Evolutionary conservation across 2,797 vertebrate genomes (phyloP).

Genomic region (Crenichthys baileyi): DNA sequence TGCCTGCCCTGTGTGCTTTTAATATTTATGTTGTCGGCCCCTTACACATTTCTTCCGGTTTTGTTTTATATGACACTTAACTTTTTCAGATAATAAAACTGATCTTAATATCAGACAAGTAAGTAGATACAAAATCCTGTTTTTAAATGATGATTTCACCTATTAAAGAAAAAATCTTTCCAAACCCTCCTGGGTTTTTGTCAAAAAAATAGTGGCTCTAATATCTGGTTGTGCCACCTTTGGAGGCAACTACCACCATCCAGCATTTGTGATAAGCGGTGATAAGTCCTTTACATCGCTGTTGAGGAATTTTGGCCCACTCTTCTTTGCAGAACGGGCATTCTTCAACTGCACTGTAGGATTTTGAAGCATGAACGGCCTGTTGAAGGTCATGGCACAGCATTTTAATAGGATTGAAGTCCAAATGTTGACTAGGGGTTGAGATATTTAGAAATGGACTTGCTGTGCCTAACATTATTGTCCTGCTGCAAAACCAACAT

Average conservation of each 20-base stretch:
- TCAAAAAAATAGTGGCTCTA: background rate
- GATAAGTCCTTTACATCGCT: background rate
- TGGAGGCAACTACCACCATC: too few relatives aligned
- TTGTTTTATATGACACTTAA: background rate
- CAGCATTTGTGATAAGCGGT: background rate
- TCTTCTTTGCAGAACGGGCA: background rate
- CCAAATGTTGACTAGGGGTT: background rate
- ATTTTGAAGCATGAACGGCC: background rate
- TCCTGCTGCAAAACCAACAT: background rate
- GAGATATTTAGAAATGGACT: background rate
- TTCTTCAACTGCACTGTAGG: background rate
- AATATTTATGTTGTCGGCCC: slow-evolving; percentile 36
- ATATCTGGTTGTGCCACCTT: background rate
- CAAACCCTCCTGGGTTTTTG: too few relatives aligned
- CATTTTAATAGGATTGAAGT: background rate
- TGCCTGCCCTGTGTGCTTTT: slow-evolving; percentile 39
- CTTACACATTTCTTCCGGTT: too few relatives aligned
- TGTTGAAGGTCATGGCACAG: background rate
- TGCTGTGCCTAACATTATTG: background rate
- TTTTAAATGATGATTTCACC: background rate
- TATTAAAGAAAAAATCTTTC: background rate
- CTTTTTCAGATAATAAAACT: background rate
- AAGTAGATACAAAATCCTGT: background rate
- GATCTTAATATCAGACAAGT: background rate
- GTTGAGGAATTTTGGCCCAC: background rate